Evolutionary conservation across 2,113 vertebrate species (phyloP), one percentile per base, ranked within the genome.

Genomic region (Gambusia holbrooki): DNA sequence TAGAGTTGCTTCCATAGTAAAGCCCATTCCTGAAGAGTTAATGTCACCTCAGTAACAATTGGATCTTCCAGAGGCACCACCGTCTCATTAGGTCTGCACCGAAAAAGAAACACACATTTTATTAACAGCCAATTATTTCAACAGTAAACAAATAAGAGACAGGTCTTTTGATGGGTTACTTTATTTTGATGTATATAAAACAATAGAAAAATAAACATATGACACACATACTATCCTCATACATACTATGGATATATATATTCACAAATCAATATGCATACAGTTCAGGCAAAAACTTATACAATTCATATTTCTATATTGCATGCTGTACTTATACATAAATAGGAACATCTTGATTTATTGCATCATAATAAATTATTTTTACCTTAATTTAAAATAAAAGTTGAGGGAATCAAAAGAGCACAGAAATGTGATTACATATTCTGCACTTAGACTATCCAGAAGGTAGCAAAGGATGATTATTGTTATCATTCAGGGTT

Each of bases 1-100:
- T 98, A 99, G 14, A 99, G 95, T 92, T 99, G 97, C 77, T 98
- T 99, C 98, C 98, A 99, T 27, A 98, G 94, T 10, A 95, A 92
- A 3, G 96, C 94, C 98, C 98, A 99, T 91, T 99, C 98, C 90
- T 98, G 97, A 33, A 99, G 94, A 0, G 97, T 99, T 0, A 95
- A 93, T 66, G 97, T 99, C 84, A 97, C 97, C 92, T 99, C 98
- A 1, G 96, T 97, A 51, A 97, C 94, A 25, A 98, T 93, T 73
- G 96, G 96, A 88, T 99, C 98, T 92, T 99, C 97, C 6, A 97
- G 95, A 0, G 97, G 97, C 73, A 96, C 95, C 81, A 96, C 96
- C 0, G 96, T 96, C 95, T 98, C 97, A 90, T 97, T 96, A 40
- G 96, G 96, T 90, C 98, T 99, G 91, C 0, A 78, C 54, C 30